Evolutionary conservation across 2,113 vertebrate species (phyloP).

Genomic region (Camelus dromedarius): DNA sequence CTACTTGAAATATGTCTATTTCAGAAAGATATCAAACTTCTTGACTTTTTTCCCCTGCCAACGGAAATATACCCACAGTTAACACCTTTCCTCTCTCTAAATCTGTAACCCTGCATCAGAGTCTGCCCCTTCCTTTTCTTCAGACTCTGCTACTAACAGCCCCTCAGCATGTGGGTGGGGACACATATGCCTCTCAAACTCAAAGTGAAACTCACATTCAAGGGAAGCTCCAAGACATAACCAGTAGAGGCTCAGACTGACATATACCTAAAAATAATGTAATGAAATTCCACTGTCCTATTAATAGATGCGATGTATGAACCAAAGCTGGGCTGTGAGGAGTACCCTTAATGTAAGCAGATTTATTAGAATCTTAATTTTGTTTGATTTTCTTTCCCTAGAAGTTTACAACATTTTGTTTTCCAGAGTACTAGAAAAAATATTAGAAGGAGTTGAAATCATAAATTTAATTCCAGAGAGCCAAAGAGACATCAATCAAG

Average conservation of each 20-base stretch:
- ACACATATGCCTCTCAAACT: neutral
- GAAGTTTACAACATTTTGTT: neutral
- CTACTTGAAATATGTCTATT: neutral
- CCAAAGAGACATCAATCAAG: neutral
- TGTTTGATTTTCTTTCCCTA: neutral
- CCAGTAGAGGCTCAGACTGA: neutral
- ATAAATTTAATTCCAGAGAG: conserved; percentile 38
- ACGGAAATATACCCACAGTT: neutral
- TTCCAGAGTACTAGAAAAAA: neutral
- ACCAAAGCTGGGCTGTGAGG: neutral
- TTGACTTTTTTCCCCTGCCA: neutral
- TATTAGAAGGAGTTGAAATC: neutral
- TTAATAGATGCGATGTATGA: neutral
- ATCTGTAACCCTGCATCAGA: neutral
- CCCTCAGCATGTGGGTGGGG: neutral
- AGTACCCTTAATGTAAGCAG: neutral
- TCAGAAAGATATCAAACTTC: neutral
- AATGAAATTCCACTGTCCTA: neutral
- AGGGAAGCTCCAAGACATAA: neutral
- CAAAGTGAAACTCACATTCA: neutral
- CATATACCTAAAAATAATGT: neutral
- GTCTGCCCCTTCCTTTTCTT: neutral
- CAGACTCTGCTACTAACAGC: neutral
- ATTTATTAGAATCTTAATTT: neutral
- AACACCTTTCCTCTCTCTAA: neutral